A percentile compares a stretch with the other conserved stretches of the same genome.
Evolutionary conservation across 2,888 invertebrate genomes (phyloP).

Genomic region (Sminthurides aquaticus): DNA sequence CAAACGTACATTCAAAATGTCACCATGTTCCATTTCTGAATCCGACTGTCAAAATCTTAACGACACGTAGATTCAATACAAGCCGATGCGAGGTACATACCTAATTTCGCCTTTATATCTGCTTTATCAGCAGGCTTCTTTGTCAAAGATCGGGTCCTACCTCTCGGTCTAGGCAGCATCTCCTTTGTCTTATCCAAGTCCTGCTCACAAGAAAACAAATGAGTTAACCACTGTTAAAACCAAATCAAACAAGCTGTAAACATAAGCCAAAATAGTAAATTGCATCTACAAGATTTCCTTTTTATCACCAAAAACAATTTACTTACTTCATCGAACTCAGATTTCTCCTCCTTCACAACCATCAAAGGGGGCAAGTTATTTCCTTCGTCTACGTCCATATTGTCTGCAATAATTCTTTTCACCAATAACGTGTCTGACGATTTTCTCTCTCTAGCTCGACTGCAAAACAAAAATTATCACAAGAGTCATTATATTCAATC

Average conservation of each 20-base stretch:
- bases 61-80: too few relatives aligned
- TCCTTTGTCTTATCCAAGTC: slow-evolving; percentile 56
- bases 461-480: neutral
- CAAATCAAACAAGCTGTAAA: too few relatives aligned
- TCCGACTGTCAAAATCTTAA: neutral
- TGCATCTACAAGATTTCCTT: too few relatives aligned
- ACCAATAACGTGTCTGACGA: too few relatives aligned
- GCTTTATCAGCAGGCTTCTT: slow-evolving; percentile 79
- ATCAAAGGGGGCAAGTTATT: slow-evolving; percentile 23
- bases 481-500: neutral
- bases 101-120: slow-evolving; percentile 85
- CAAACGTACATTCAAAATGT: too few relatives aligned
- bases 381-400: slow-evolving; percentile 35
- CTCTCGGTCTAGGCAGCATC: slow-evolving; percentile 76
- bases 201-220: slow-evolving; percentile 15
- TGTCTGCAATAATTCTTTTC: too few relatives aligned
- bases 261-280: too few relatives aligned
- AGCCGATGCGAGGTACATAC: slow-evolving; percentile 50
- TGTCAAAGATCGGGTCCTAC: slow-evolving; percentile 63
- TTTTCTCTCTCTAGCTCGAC: neutral
- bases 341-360: slow-evolving; percentile 36
- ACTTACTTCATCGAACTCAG: slow-evolving; percentile 38
- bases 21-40: too few relatives aligned
- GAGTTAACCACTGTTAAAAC: slow-evolving; percentile 2
- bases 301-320: too few relatives aligned